These are phyloP conservation scores for Phalacrocorax carbo DNA, from an alignment of 2,113 vertebrate genomes.

Conservation along the genomic window DNA sequence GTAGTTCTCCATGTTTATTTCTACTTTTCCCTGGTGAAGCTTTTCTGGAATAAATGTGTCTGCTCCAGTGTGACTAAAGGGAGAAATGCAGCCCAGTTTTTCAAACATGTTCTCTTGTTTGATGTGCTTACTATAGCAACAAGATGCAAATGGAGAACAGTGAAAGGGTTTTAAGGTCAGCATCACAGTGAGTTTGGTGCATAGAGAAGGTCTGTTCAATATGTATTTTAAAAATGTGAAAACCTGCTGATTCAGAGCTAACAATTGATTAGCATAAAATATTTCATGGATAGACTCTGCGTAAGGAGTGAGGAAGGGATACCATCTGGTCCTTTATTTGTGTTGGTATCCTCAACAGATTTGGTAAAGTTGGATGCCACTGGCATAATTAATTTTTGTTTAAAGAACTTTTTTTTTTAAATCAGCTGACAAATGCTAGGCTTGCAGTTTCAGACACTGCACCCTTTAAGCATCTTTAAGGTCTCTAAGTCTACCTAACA, in stretches of 20 bases:
- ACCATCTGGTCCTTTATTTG: background rate
- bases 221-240: background rate
- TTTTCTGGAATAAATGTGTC: background rate
- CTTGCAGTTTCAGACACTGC: background rate
- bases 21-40: background rate
- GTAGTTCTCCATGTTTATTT: background rate
- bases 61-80: background rate
- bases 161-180: background rate
- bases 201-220: background rate
- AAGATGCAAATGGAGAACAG: background rate
- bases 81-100: background rate
- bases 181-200: background rate
- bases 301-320: background rate
- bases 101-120: background rate
- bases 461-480: background rate
- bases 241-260: background rate
- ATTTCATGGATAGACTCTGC: background rate
- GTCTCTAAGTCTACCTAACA: background rate
- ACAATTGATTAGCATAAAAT: background rate
- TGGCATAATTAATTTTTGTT: background rate
- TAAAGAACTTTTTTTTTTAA: background rate
- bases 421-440: background rate
- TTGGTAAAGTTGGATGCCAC: background rate
- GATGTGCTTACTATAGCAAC: conserved; percentile 16
- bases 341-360: background rate